These are phyloP conservation scores for Notothenia coriiceps DNA, from an alignment of 2,113 vertebrate genomes.

Conservation along the genomic window DNA sequence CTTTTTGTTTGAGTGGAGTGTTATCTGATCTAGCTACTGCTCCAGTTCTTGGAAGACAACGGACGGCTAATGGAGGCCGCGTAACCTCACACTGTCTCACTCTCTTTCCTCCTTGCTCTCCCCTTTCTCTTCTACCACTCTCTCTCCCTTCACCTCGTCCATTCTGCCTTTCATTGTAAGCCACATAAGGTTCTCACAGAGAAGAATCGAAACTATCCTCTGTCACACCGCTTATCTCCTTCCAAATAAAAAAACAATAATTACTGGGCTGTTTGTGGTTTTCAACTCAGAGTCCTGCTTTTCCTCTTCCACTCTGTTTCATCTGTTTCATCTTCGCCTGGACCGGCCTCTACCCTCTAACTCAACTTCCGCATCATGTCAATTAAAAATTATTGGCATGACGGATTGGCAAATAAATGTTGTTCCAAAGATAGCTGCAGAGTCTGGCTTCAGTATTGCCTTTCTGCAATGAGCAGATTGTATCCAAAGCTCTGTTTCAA, in stretches of 20 bases:
- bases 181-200: conserved; percentile 45
- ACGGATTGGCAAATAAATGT: conserved; percentile 44
- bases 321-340: conserved; percentile 17
- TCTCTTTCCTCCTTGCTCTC: conserved; percentile 14
- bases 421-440: conserved; percentile 48
- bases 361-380: conserved; percentile 39
- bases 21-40: conserved; percentile 73
- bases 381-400: conserved; percentile 39
- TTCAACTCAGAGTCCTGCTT: conserved; percentile 43
- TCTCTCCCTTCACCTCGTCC: background rate
- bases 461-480: conserved; percentile 35
- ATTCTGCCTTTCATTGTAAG: conserved; percentile 29
- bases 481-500: conserved; percentile 46
- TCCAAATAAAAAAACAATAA: conserved; percentile 59
- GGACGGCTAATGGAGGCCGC: conserved; percentile 67
- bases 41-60: conserved; percentile 74
- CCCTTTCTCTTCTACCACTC: background rate
- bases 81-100: conserved; percentile 72
- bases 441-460: conserved; percentile 27
- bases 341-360: background rate
- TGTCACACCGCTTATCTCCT: conserved; percentile 39
- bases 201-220: conserved; percentile 39
- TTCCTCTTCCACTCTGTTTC: conserved; percentile 17
- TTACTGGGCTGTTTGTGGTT: conserved; percentile 47
- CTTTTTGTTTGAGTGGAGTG: conserved; percentile 77